Base-by-base conservation (phyloP, 2,888 invertebrate species). In the Escarpia spicata region DNA sequence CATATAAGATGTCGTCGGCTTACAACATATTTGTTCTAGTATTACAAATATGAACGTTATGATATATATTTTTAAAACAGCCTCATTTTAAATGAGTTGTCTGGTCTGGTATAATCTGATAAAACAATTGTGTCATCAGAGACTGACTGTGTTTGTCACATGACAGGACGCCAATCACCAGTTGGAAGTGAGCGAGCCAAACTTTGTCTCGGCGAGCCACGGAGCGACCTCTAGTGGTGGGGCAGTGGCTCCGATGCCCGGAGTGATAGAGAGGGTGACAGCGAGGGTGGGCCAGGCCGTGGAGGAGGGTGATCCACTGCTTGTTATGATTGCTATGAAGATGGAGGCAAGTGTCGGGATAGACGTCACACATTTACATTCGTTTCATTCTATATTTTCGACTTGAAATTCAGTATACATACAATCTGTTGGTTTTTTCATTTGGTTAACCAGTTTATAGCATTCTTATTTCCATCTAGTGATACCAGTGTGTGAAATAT, bases 251-350 rank as follows among this genome's bases (percentile, higher is more conserved):
- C 99, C 99, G 15, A 99, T 99, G 97, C 99, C 99, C 0, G 99
- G 99, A 1, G 98, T 99, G 31, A 97, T 99, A 90, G 99, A 99
- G 95, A 98, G 98, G 96, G 97, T 99, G 97, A 92, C 90, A 43
- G 98, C 99, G 2, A 97, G 97, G 93, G 97, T 97, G 44, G 99
- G 99, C 0, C 98, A 99, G 95, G 94, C 96, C 95, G 99, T 99
- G 4, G 97, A 98, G 94, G 97, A 97, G 96, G 99, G 99, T 0
- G 99, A 99, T 96, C 98, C 98, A 0, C 97, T 99, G 3, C 98
- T 99, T 93, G 98, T 99, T 91, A 98, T 99, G 96, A 99, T 99
- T 94, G 99, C 99, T 0, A 99, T 99, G 99, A 99, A 99, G 97
- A 99, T 99, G 99, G 99, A 99, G 97, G 97, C 97, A 95, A 96